phyloP scores from a whole-genome alignment of 2,797 vertebrate species.

The Vultur gryphus region DNA sequence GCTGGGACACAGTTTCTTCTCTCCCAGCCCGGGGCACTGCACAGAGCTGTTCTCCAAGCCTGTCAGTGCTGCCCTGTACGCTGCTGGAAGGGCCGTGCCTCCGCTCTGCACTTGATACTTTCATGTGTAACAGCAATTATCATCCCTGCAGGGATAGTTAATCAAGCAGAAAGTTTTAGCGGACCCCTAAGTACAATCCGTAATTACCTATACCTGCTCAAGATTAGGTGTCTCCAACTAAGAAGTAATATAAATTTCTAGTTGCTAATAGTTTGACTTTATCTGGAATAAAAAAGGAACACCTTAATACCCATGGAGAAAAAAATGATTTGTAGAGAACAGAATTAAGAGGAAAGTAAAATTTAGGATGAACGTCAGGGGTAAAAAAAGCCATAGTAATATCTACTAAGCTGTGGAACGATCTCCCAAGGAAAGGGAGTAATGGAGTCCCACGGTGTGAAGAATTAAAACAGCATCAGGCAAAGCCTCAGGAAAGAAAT shows the following conservation, averaged over 20 bases:
- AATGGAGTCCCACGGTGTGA: neutral
- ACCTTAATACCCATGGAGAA: neutral
- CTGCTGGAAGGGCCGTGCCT: neutral
- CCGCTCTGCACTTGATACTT: neutral
- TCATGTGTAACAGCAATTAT: constrained; percentile 37
- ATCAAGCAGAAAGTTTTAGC: constrained; percentile 35
- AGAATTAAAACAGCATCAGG: neutral
- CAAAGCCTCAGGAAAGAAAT: neutral
- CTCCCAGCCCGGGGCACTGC: neutral
- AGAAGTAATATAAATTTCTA: neutral
- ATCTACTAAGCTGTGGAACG: neutral
- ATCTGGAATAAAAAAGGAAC: neutral
- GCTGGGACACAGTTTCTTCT: neutral
- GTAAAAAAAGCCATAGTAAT: neutral
- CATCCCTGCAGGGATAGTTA: constrained; percentile 12
- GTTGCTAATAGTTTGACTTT: neutral
- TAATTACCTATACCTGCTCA: constrained; percentile 36
- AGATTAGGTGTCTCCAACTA: constrained; percentile 3
- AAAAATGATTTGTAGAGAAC: neutral
- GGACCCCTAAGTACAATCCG: neutral
- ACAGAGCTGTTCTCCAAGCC: neutral
- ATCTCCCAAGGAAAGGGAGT: neutral
- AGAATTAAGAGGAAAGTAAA: neutral
- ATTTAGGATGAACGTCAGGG: neutral
- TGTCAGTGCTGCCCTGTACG: neutral